Base-by-base conservation (phyloP, 2,888 invertebrate genomes). In the Endotricha flammealis region DNA sequence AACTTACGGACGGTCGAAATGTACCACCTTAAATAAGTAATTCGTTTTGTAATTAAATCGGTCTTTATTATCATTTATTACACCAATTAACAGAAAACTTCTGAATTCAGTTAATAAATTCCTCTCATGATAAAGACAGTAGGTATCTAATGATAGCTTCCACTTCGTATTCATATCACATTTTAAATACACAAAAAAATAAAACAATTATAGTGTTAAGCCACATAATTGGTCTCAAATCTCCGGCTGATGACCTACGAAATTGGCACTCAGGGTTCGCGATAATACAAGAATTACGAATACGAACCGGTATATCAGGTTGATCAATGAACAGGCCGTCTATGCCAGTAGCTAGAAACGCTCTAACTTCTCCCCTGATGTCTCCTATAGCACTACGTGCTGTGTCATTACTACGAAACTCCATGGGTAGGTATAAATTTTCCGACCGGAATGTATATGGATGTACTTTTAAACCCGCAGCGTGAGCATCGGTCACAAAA, bases 391-490 rank as follows among this genome's bases (percentile, higher is more conserved):
- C 71, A 20, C 53, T 47, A 10, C 50, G 51, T 1, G 67, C 66
- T 2, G 54, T 12, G 23, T 70, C 64, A 1, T 51, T 48, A 29
- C 62, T 74, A 6, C 58, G 64, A 37, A 66, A 83, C 39, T 85
- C 81, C 5, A 53, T 55, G 2, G 85, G 85, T 1, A 86, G 57
- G 42, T 51, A 86, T 0, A 39, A 20, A 36, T 82, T 82, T 45
- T 85, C 85, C 10, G 82, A 70, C 1, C 85, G 66, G 42, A 83
- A 83, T 1, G 85, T 85, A 42, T 73, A 85, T 0, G 83, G 81
- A 32, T 85, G 83, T 1, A 86, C 83, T 44, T 80, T 76, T 4
- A 85, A 50, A 1, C 78, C 76, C n/a, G 57, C 79, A 1, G 59
- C 63, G 38, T 86, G 85, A 17, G 82, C 81, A 32, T 77, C 64